A percentile compares a stretch with the other conserved stretches of the same genome.
Evolutionary conservation across 2,113 vertebrate species (phyloP).

Genomic region (Gracilinanus agilis): DNA sequence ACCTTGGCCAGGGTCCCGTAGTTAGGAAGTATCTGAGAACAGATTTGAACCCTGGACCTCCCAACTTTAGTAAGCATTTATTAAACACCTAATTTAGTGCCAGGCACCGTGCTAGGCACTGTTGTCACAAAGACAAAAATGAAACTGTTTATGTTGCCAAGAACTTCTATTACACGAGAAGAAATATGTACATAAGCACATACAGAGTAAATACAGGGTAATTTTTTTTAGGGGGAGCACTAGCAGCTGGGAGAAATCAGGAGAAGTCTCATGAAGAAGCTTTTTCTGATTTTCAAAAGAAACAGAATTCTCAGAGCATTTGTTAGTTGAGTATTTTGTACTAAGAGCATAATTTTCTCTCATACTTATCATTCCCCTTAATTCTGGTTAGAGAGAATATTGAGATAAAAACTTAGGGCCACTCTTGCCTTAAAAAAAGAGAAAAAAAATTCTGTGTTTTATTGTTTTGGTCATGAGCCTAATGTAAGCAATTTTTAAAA

Average conservation of each 20-base stretch:
- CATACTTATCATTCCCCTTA: neutral
- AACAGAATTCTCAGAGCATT: neutral
- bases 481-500: too few species aligned
- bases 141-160: neutral
- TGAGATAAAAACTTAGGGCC: neutral
- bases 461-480: too few species aligned
- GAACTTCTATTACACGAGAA: neutral
- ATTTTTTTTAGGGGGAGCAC: neutral
- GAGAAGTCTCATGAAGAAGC: neutral
- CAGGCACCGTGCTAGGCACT: neutral
- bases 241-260: neutral
- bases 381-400: neutral
- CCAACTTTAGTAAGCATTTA: neutral
- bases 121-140: neutral
- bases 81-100: neutral
- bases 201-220: neutral
- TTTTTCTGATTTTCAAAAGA: neutral
- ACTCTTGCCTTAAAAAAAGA: neutral
- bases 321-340: neutral
- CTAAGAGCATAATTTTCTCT: neutral
- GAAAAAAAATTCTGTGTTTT: too few species aligned
- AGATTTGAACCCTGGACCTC: too few species aligned
- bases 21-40: too few species aligned
- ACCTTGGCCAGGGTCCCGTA: too few species aligned
- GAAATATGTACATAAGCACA: neutral